These are phyloP conservation scores for Drosophila varians DNA, from an alignment of 1,140 invertebrate species.

Conservation along the genomic window DNA sequence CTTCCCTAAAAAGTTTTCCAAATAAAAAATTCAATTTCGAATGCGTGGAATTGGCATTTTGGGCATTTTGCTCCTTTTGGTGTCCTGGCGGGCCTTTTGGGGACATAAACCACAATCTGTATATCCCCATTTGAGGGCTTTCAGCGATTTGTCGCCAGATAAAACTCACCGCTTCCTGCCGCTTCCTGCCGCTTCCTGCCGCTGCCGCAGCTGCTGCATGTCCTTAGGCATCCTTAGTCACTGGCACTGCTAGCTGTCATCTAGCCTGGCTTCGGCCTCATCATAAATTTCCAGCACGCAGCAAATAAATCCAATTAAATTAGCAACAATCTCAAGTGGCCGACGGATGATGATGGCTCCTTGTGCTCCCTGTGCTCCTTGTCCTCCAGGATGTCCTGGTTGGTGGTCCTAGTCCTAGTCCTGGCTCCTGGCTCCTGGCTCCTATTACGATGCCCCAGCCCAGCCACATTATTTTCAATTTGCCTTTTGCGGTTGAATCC, in stretches of 20 bases:
- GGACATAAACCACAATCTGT: constrained; percentile 41
- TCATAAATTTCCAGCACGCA: constrained; percentile 57
- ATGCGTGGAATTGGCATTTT: constrained; percentile 2
- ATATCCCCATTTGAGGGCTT: constrained; percentile 27
- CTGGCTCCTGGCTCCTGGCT: background rate
- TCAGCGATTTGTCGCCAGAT: constrained; percentile 35
- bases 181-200: too few relatives aligned
- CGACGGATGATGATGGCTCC: constrained; percentile 25
- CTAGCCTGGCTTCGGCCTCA: constrained; percentile 11
- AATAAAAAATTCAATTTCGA: constrained; percentile 38
- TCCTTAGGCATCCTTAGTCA: background rate
- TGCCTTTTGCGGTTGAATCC: constrained; percentile 37
- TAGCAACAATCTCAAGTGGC: constrained; percentile 62
- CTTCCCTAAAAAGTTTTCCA: background rate
- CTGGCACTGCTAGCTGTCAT: background rate
- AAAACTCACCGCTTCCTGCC: background rate
- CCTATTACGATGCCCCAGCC: constrained; percentile 24
- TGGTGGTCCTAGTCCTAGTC: background rate
- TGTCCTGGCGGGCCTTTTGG: background rate
- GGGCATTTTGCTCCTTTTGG: background rate
- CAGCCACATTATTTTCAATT: constrained; percentile 53
- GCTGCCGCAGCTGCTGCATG: too few relatives aligned
- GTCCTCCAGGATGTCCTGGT: background rate
- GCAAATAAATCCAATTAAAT: constrained; percentile 64
- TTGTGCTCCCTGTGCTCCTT: background rate